phyloP scores from a whole-genome alignment of 92 coral and sea anemone species.

The Parazoanthus swiftii region DNA sequence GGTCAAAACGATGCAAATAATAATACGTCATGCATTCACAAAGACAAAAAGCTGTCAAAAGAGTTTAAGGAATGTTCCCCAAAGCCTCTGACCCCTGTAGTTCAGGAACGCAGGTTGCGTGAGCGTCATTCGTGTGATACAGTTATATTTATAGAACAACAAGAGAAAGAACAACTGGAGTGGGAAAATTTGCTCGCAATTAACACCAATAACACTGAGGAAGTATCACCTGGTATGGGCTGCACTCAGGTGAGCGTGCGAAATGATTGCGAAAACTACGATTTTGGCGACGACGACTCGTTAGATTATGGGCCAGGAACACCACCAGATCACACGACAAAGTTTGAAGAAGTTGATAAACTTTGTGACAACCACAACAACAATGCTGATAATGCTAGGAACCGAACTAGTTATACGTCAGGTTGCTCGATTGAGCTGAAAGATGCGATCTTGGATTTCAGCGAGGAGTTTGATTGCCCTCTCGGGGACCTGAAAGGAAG shows the following conservation, averaged over 20 bases:
- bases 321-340: neutral
- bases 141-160: constrained; percentile 3
- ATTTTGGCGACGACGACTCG: neutral
- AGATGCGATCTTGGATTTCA: neutral
- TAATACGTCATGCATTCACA: neutral
- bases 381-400: neutral
- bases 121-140: neutral
- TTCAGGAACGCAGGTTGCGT: constrained; percentile 18
- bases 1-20: constrained; percentile 14
- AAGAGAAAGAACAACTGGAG: neutral
- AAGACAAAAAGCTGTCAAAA: constrained; percentile 21
- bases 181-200: neutral
- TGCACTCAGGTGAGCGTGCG: constrained; percentile 20
- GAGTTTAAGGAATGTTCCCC: constrained; percentile 1
- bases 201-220: neutral
- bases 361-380: constrained; percentile 25
- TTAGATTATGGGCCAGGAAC: neutral
- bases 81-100: constrained; percentile 23
- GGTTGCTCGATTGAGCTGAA: neutral
- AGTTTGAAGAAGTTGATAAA: constrained; percentile 14
- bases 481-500: neutral
- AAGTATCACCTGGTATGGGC: neutral
- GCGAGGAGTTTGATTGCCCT: neutral
- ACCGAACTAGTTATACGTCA: constrained; percentile 8
- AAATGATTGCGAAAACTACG: neutral